Base-by-base conservation (phyloP, 2,888 invertebrate species). In the Chymomyza amoena region DNA sequence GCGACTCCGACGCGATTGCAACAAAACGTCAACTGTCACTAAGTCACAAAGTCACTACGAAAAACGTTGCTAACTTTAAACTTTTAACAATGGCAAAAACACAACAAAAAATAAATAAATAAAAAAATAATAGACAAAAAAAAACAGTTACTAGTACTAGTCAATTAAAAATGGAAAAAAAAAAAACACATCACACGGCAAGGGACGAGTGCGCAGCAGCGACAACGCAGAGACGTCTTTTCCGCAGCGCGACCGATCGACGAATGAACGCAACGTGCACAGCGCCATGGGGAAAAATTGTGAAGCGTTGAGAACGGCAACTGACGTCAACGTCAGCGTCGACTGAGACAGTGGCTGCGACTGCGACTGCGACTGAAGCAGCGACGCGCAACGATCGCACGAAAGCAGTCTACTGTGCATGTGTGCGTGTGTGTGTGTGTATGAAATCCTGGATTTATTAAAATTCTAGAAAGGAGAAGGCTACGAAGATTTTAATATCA, bases 211-310 rank as follows among this genome's bases (percentile, higher is more conserved):
- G 28, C 59, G 16, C 45, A 60, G 25, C 25, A 25, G 25, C 25
- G 25, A 25, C 25, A 18, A 66, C 70, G 57, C 61, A 51, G 13
- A 32, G 51, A 78, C 80, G 85, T 80, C 84, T 78, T 76, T 74
- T 76, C 83, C 83, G 78, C 71, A 77, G 73, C 83, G 77, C 89
- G 75, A 86, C 79, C 80, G 88, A 89, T 89, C 82, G 77, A 78
- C 84, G 89, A 88, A 76, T 88, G 89, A 89, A 82, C 85, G 77
- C 73, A 82, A 80, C 75, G 77, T 80, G 81, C 84, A 84, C 64
- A 76, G 80, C 72, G 83, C 73, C 54, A 67, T 75, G 66, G 76
- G 84, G 76, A 72, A 79, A 84, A 85, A 79, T 80, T 80, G 79
- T 69, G 54, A 72, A 75, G 73, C 75, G 72, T 61, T 70, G 77